Evolutionary conservation across 2,888 invertebrate genomes (phyloP), one percentile per base, ranked within the genome.

Genomic region (Leptopilina myrica): DNA sequence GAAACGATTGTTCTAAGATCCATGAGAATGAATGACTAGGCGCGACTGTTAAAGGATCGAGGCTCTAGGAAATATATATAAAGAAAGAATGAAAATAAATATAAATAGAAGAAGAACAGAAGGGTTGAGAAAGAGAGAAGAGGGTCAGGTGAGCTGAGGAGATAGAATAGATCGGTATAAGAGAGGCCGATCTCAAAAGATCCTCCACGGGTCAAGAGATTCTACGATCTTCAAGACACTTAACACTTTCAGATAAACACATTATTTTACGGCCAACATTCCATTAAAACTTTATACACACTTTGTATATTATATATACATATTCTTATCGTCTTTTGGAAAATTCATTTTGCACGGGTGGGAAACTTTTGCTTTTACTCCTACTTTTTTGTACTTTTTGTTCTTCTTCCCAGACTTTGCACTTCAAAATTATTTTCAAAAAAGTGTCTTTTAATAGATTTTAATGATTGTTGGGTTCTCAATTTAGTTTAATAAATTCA

Each of bases 21-120:
- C 73, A 73, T 73, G 73, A 56, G 56, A 56, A 73, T 73, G 73
- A 73, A 73, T 73, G 73, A 73, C 73, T 73, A 73, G 73, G 73
- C 73, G 73, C 73, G 73, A 73, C 73, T 73, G 56, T 26, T n/a
- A 33, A 59, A 69, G 69, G 69, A 26, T 69, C 49, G 49, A 69
- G 69, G 73, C 73, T 56, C 56, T 53, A 56, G 56, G 56, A 56
- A 73, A 73, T 53, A 73, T 69, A 43, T 43, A n/a, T 33, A 73
- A 26, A 56, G 26, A 69, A 69, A 69, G 49, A 73, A 56, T n/a
- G 56, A 73, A 53, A 56, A 62, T 62, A 5, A 73, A 73, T 73
- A 73, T 33, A 73, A 56, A 73, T 73, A 33, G 49, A 49, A 11
- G 56, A 69, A 26, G 69, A 73, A 56, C 73, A 8, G 56, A 73